Base-by-base conservation (phyloP, 2,888 invertebrate genomes). In the Scaptomyza polygonia region DNA sequence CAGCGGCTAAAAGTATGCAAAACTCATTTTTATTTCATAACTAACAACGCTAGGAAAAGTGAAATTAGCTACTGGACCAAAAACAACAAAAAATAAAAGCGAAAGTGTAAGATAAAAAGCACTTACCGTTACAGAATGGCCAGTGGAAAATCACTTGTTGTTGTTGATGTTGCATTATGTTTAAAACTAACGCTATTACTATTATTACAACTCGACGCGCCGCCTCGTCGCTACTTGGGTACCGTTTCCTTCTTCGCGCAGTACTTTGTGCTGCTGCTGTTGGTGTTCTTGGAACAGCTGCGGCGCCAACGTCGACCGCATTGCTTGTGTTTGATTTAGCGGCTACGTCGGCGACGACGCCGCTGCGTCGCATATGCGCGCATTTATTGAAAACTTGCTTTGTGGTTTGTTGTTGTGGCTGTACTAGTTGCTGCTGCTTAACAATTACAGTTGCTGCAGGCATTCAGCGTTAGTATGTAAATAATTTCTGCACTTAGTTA, bases 161-260 rank as follows among this genome's bases (percentile, higher is more conserved):
- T 71, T 74, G 76, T 14, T 70, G 64, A 52, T 78, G 67, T 55
- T 82, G 75, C 65, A 72, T 77, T 86, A 86, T 86, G 77, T 66
- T 80, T 68, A 83, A 79, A 80, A 82, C 73, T 73, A 86, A 68
- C 81, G 71, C 69, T 77, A 79, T 86, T 86, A 79, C 83, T 86
- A 86, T 80, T 67, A 80, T 71, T 71, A 77, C 78, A 82, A 80
- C 71, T 61, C 77, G 65, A 57, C 67, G 45, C 53, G 68, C 52
- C 43, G 68, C 42, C 59, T 40, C 62, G 39, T 40, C 54, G 67
- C 45, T 56, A 43, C 45, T 21, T 39, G 8, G 25, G 18, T 51
- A 45, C 42, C 29, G 18, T 36, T 30, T 48, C 39, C 55, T 36
- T 21, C 18, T 21, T 36, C 6, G 11, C 3, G 14, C 7, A 14